phyloP scores from a whole-genome alignment of 1,140 invertebrate species.

The Drosophila ambigua region DNA sequence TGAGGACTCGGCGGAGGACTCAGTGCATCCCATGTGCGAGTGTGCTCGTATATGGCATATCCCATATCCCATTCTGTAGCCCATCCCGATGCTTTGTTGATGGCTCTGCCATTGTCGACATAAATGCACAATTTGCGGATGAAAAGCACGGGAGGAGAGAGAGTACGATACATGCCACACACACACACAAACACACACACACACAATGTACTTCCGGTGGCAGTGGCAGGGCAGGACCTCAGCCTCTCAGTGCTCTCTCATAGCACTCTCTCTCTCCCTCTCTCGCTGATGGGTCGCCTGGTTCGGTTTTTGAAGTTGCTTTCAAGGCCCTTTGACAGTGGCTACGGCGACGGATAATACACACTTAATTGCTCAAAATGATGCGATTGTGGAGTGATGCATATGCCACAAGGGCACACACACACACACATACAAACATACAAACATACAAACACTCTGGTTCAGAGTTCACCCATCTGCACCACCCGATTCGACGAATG shows the following conservation, averaged over 20 bases:
- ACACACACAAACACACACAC: constrained; percentile 19
- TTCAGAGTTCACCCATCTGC: constrained; percentile 16
- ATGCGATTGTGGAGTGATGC: constrained; percentile 72
- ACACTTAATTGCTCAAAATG: constrained; percentile 81
- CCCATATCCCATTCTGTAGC: constrained; percentile 29
- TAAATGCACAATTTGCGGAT: constrained; percentile 81
- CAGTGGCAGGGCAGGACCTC: constrained; percentile 41
- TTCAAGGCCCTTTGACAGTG: constrained; percentile 76
- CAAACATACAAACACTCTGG: background rate
- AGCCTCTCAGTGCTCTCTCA: too few species aligned
- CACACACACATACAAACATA: constrained; percentile 21
- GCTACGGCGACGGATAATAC: constrained; percentile 70
- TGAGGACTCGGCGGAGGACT: background rate
- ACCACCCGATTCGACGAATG: constrained; percentile 42
- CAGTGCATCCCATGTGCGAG: constrained; percentile 26
- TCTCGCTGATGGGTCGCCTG: constrained; percentile 10
- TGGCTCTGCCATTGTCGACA: constrained; percentile 68
- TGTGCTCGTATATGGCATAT: constrained; percentile 19
- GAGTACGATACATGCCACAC: constrained; percentile 30
- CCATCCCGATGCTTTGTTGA: constrained; percentile 47
- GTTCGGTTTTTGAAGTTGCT: constrained; percentile 48
- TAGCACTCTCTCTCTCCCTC: background rate
- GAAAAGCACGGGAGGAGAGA: constrained; percentile 53
- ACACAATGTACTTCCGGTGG: constrained; percentile 80
- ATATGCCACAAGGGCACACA: constrained; percentile 52